Evolutionary conservation across 92 coral and sea anemone genomes (phyloP), one percentile per base, ranked within the genome.

Genomic region (Heliopora coerulea): DNA sequence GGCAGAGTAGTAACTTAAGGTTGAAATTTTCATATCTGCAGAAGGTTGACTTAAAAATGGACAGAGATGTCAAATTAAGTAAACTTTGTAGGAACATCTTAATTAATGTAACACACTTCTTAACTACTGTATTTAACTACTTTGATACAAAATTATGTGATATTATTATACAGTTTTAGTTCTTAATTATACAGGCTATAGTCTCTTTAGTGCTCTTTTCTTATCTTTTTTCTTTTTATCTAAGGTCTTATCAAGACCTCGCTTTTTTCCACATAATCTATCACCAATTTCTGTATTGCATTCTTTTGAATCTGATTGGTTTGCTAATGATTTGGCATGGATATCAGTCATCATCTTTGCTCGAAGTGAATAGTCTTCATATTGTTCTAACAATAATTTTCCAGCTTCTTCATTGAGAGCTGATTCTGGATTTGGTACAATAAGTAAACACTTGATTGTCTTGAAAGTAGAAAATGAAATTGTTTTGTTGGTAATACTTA

Each of bases 331-430:
- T 78, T 90, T 95, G 6, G 99, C 99, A 68, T 95, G 97, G 44
- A 95, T 75, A 50, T 91, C 96, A 0, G 99, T 95, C 91, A 85
- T 86, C 99, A 86, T 87, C 72, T 84, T 88, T 3, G 99, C 99
- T 63, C 99, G 81, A 66, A 88, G 86, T 10, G 99, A 95, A 37
- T 95, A 95, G 69, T 95, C 99, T 14, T 95, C 99, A 44, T 95
- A 95, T 60, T 83, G 82, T 78, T 95, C 99, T 25, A 95, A 88
- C 42, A 95, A 81, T 46, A 95, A 79, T 75, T 95, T 95, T 1
- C 99, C 99, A 8, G 99, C 99, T 78, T 95, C 99, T 73, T 95
- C 99, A 27, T 95, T 95, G 21, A 95, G 82, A 1, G 99, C 99
- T 12, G 99, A 95, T 73, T 95, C 99, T 32, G 99, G 96, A 73